A percentile compares a stretch with the other conserved stretches of the same genome.
phyloP scores from a whole-genome alignment of 2,113 vertebrate genomes.

The Arothron firmamentum region DNA sequence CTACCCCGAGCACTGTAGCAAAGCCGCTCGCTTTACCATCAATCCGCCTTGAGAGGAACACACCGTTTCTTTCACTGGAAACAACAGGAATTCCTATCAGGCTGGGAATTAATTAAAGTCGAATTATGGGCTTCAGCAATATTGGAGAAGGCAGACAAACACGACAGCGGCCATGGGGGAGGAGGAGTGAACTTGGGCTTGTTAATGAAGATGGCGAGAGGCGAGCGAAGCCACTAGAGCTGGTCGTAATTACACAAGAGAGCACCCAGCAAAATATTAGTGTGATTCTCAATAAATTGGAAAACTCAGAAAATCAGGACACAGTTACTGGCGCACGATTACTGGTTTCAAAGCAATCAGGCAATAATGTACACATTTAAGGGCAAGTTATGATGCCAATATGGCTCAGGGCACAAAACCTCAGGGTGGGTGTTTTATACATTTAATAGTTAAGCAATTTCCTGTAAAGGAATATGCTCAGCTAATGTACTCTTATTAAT shows the following conservation, averaged over 20 bases:
- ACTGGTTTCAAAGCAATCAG: no score
- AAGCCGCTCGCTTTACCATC: conserved; percentile 64
- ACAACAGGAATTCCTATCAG: conserved; percentile 69
- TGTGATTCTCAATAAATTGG: conserved; percentile 5
- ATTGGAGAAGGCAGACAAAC: conserved; percentile 54
- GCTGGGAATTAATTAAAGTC: conserved; percentile 77
- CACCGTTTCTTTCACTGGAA: conserved; percentile 58
- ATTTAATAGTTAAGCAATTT: neutral
- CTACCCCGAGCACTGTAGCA: conserved; percentile 68
- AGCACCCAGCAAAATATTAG: conserved; percentile 12
- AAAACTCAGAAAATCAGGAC: no score
- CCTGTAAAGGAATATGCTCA: conserved; percentile 5
- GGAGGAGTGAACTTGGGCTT: conserved; percentile 44
- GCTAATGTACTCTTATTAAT: conserved; percentile 42
- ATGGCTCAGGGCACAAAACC: no score
- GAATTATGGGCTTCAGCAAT: conserved; percentile 72
- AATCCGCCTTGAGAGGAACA: conserved; percentile 56
- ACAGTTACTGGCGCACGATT: no score
- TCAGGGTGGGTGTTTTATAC: no score
- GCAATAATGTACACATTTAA: no score
- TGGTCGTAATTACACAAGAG: conserved; percentile 4
- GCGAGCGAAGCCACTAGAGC: conserved; percentile 10
- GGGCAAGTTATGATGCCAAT: no score
- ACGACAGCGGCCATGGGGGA: conserved; percentile 43
- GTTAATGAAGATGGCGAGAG: conserved; percentile 31